Percentiles rank a stretch among this genome's conserved stretches.
These are phyloP conservation scores for Progne subis DNA, from an alignment of 2,113 vertebrate species.

Conservation along the genomic window DNA sequence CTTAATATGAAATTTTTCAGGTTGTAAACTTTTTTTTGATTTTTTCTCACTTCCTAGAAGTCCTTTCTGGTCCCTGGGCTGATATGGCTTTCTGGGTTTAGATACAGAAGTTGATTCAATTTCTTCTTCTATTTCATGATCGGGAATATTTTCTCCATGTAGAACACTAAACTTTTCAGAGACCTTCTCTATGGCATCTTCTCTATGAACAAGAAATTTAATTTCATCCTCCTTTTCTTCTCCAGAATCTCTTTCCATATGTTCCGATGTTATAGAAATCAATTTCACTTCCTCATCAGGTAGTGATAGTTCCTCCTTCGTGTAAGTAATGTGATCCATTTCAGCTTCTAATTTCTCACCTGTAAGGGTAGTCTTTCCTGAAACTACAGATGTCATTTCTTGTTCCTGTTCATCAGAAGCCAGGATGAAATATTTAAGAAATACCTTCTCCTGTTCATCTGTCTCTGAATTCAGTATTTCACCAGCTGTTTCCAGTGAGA, in stretches of 20 bases:
- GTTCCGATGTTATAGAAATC: neutral
- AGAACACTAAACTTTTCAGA: neutral
- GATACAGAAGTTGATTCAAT: neutral
- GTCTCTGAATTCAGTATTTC: constrained; percentile 22
- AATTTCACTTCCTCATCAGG: neutral
- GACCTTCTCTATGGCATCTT: neutral
- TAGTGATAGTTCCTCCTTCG: neutral
- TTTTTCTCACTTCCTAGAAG: neutral
- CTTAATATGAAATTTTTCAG: neutral
- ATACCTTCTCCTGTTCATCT: neutral
- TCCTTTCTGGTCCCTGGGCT: neutral
- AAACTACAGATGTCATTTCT: neutral
- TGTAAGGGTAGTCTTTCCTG: neutral
- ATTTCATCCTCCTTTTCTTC: neutral
- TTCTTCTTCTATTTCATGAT: neutral
- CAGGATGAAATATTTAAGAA: constrained; percentile 17
- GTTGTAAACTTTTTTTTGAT: neutral
- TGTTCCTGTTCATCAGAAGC: constrained; percentile 26
- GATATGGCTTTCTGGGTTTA: neutral
- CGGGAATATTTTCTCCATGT: neutral
- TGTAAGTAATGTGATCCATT: neutral
- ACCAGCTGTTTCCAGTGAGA: constrained; percentile 46
- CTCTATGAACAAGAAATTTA: neutral
- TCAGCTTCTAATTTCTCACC: neutral
- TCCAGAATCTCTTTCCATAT: neutral